A percentile compares a stretch with the other conserved stretches of the same genome.
These are phyloP conservation scores for Corythoichthys intestinalis DNA, from an alignment of 2,113 vertebrate species.

Conservation along the genomic window DNA sequence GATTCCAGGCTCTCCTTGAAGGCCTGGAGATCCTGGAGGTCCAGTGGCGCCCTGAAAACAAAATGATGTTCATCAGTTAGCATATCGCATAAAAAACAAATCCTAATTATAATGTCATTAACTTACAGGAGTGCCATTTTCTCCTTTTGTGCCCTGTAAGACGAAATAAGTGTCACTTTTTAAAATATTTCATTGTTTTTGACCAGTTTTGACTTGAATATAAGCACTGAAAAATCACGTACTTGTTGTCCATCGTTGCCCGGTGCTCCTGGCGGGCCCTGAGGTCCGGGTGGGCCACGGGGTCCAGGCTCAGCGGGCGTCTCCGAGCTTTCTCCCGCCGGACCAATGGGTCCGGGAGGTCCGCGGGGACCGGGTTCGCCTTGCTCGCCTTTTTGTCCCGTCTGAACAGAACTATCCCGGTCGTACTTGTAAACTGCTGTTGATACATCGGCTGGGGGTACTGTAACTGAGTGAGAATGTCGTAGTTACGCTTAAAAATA, in stretches of 20 bases:
- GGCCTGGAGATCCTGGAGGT: slow-evolving; percentile 70
- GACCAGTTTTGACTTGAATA: background rate
- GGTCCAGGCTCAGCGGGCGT: slow-evolving; percentile 55
- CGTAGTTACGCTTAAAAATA: too few species aligned
- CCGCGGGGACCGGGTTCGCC: slow-evolving; percentile 64
- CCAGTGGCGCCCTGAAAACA: slow-evolving; percentile 70
- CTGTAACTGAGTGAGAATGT: slow-evolving; percentile 35
- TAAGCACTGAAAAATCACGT: background rate
- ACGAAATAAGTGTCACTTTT: slow-evolving; percentile 23
- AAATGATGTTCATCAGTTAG: background rate
- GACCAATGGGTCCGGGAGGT: slow-evolving; percentile 58
- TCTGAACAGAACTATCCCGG: slow-evolving; percentile 23
- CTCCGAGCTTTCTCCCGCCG: slow-evolving; percentile 36
- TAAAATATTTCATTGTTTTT: background rate
- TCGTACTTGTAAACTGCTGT: slow-evolving; percentile 1
- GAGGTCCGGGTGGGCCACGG: slow-evolving; percentile 56
- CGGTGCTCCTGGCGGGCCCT: slow-evolving; percentile 53
- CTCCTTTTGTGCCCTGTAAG: slow-evolving; percentile 68
- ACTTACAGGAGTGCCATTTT: slow-evolving; percentile 69
- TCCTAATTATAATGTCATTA: background rate
- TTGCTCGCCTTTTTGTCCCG: slow-evolving; percentile 65
- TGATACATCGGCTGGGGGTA: background rate
- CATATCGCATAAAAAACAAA: background rate
- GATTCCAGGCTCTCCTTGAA: slow-evolving; percentile 68
- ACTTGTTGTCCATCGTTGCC: slow-evolving; percentile 71